A percentile compares a stretch with the other conserved stretches of the same genome.
phyloP scores from a whole-genome alignment of 2,888 invertebrate species.

The Perizoma flavofasciatum region DNA sequence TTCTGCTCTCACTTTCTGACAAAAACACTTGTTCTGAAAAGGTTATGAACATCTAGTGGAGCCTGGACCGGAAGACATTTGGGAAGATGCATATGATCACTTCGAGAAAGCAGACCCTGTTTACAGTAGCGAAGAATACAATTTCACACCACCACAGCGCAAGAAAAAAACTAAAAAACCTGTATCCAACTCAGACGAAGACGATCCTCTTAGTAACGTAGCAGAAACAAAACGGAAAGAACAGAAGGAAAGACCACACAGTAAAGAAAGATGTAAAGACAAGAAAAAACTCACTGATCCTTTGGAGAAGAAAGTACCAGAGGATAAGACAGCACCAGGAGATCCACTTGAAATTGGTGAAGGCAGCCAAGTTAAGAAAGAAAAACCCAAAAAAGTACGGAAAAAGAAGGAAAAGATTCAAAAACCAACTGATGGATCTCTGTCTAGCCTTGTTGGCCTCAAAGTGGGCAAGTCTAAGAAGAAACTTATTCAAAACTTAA shows the following conservation, averaged over 20 bases:
- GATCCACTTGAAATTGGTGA: conserved; percentile 31
- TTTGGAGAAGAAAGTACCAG: conserved; percentile 25
- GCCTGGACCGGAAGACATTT: conserved; percentile 66
- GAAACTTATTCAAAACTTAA: conserved; percentile 21
- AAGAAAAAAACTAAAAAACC: conserved; percentile 55
- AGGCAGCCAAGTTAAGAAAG: conserved; percentile 35
- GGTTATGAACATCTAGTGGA: conserved; percentile 79
- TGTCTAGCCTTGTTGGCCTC: conserved; percentile 63
- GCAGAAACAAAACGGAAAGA: conserved; percentile 54
- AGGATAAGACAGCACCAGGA: conserved; percentile 6
- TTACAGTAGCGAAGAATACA: conserved; percentile 44
- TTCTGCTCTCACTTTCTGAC: conserved; percentile 1
- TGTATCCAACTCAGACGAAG: conserved; percentile 48
- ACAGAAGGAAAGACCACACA: conserved; percentile 63
- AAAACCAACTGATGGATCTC: conserved; percentile 40
- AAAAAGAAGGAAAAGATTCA: conserved; percentile 44
- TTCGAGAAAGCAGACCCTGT: conserved; percentile 51
- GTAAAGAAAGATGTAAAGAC: conserved; percentile 65
- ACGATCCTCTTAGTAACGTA: conserved; percentile 63
- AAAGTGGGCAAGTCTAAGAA: conserved; percentile 52
- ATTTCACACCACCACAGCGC: conserved; percentile 35
- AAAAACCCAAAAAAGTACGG: conserved; percentile 41
- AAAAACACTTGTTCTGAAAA: conserved; percentile 40
- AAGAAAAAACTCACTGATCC: conserved; percentile 19
- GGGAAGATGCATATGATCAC: conserved; percentile 52